A percentile compares a stretch with the other conserved stretches of the same genome.
These are phyloP conservation scores for Mya arenaria DNA, from an alignment of 1,140 invertebrate genomes.

Conservation along the genomic window DNA sequence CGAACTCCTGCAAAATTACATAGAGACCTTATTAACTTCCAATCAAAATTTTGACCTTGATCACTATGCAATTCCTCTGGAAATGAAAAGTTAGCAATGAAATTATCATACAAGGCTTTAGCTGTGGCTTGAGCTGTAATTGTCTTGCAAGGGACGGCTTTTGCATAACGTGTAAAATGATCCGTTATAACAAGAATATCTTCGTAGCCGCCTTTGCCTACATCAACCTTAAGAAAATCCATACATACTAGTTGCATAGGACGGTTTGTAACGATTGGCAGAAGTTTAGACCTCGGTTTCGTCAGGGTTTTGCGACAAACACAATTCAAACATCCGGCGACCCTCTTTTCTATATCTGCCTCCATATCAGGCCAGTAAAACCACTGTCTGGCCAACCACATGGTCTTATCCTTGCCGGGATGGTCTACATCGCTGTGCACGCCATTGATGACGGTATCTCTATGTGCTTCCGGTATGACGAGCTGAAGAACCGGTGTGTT, in stretches of 20 bases:
- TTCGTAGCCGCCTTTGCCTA: slow-evolving; percentile 26
- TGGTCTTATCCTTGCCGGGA: not conserved
- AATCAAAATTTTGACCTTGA: slow-evolving; percentile 54
- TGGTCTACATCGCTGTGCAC: not conserved
- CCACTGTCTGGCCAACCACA: not conserved
- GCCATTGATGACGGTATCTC: not conserved
- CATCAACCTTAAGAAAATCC: slow-evolving; percentile 19
- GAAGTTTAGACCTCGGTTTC: not conserved
- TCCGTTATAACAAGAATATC: slow-evolving; percentile 53
- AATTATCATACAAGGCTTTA: slow-evolving; percentile 38
- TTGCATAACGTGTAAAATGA: slow-evolving; percentile 51
- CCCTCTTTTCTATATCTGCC: too few relatives aligned
- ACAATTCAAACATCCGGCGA: too few relatives aligned
- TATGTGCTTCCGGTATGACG: not conserved
- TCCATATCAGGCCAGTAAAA: not conserved
- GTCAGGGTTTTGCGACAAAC: too few relatives aligned
- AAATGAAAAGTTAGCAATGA: slow-evolving; percentile 35
- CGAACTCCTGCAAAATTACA: slow-evolving; percentile 3
- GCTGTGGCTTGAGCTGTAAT: slow-evolving; percentile 45
- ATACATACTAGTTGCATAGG: slow-evolving; percentile 27
- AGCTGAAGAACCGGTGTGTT: not conserved
- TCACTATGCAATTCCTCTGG: slow-evolving; percentile 42
- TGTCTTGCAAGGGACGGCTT: slow-evolving; percentile 36
- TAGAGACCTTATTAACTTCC: slow-evolving; percentile 20
- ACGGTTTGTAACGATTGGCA: not conserved